phyloP scores from a whole-genome alignment of 2,113 vertebrate species.

The Malaclemys terrapin region DNA sequence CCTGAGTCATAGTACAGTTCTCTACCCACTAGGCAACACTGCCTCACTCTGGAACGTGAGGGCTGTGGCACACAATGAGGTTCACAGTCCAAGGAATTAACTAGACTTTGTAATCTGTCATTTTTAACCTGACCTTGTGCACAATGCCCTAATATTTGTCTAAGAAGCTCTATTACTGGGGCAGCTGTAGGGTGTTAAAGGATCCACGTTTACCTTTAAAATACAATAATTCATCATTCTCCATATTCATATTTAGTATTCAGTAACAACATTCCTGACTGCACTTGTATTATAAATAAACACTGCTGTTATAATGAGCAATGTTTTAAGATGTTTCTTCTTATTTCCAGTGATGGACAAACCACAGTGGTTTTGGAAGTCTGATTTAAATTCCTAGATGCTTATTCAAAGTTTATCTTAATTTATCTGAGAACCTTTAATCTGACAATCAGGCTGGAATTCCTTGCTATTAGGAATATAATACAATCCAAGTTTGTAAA shows the following conservation, averaged over 20 bases:
- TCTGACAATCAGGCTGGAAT: neutral
- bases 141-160: neutral
- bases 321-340: neutral
- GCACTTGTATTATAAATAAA: neutral
- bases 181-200: neutral
- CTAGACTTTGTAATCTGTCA: neutral
- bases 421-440: neutral
- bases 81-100: neutral
- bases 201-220: neutral
- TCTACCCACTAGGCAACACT: neutral
- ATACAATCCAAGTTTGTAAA: neutral
- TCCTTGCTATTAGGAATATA: neutral
- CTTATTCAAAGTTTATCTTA: neutral
- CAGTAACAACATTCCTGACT: neutral
- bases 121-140: neutral
- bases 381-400: rapidly evolving
- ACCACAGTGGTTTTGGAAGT: neutral
- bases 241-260: neutral
- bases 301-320: neutral
- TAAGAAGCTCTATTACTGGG: neutral
- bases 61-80: neutral
- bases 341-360: neutral
- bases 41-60: neutral
- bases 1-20: neutral
- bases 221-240: neutral